These are phyloP conservation scores for Diuraphis noxia DNA, from an alignment of 1,140 invertebrate genomes.

Conservation along the genomic window DNA sequence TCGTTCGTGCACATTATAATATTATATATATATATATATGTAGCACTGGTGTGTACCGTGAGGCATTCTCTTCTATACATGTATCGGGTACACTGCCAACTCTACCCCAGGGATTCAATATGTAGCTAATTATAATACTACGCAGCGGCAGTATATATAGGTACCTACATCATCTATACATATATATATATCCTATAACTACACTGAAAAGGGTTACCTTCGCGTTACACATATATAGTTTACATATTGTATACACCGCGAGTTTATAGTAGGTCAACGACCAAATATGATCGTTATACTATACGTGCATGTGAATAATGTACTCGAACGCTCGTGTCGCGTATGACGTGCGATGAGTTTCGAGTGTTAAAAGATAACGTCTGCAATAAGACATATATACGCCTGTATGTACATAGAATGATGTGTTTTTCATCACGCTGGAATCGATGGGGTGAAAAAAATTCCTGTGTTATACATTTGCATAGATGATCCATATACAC, in stretches of 20 bases:
- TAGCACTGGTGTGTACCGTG: not conserved
- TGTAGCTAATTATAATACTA: slow-evolving; percentile 33
- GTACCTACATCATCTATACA: not conserved
- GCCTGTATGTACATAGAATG: not conserved
- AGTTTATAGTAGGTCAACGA: slow-evolving; percentile 20
- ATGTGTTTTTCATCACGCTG: not conserved
- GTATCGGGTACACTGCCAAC: not conserved
- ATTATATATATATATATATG: not conserved
- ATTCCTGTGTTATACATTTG: not conserved
- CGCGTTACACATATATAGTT: not conserved
- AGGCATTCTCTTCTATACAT: not conserved
- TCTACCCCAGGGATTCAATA: slow-evolving; percentile 25
- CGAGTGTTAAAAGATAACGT: slow-evolving; percentile 2
- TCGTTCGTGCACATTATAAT: not conserved
- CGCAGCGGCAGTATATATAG: not conserved
- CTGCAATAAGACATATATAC: not conserved
- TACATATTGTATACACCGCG: no score
- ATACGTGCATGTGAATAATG: not conserved
- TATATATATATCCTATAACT: not conserved
- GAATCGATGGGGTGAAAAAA: not conserved
- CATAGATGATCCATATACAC: no score
- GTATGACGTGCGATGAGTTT: not conserved
- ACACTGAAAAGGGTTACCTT: not conserved
- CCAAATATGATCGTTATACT: slow-evolving; percentile 14
- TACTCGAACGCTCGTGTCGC: not conserved